Base-by-base conservation (phyloP, 2,113 vertebrate genomes). In the Podilymbus podiceps region DNA sequence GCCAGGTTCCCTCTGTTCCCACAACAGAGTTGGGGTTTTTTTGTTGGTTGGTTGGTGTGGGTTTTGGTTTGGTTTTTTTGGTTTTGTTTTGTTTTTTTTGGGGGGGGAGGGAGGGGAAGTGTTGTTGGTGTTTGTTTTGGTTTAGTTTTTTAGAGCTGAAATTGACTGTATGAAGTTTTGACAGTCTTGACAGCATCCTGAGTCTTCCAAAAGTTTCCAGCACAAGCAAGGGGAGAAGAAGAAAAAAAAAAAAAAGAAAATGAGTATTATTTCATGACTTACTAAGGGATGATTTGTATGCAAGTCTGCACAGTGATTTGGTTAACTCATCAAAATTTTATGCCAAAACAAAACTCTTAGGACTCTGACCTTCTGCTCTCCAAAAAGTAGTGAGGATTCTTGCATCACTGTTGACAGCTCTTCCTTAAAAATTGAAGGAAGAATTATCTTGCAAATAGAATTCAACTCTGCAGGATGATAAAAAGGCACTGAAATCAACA, bases 141-240 rank as follows among this genome's bases (percentile, higher is more conserved):
- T 38, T 38, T 38, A 9, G 38, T 38, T 38, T 72, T 77, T 64
- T 1, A 38, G 21, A 87, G 53, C 49, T 76, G 40, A 91, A 85
- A 87, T 38, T 50, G 55, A 50, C 76, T 91, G 9, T 9, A 46
- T 91, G 90, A 93, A 89, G 66, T 95, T 97, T 93, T 97, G 96
- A 96, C 95, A 95, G 64, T 19, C 58, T 79, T 95, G 96, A 95
- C 92, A 93, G 94, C 84, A 89, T 93, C 64, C 10, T 89, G 90
- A 63, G 74, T 78, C 86, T 92, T 76, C 69, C 47, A 75, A 75
- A 93, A 66, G 66, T 78, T 95, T 89, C 84, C 81, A 96, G 90
- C 21, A 81, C 40, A 89, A 93, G 89, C 64, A 93, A 86, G 76
- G 21, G 33, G 38, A 38, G 38, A 9, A 38, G 9, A 73, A 85